Evolutionary conservation across 2,797 vertebrate species (phyloP).

Genomic region (Ficedula albicollis): DNA sequence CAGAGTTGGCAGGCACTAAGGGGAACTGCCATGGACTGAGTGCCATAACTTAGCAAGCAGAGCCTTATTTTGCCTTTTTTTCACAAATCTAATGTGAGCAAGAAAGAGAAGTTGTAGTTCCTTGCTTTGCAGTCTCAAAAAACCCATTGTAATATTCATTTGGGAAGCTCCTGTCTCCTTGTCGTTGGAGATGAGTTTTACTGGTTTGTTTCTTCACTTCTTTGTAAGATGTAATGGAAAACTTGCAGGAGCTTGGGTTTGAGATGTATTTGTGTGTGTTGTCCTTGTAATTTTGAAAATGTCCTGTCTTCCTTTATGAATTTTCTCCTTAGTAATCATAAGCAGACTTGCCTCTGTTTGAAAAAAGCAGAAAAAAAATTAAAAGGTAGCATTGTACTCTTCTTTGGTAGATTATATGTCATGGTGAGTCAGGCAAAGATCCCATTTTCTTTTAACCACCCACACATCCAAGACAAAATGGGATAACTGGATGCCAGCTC

Average conservation of each 20-base stretch:
- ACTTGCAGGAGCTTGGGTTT: background rate
- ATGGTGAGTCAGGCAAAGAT: slow-evolving; percentile 19
- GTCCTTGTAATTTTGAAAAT: background rate
- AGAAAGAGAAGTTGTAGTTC: background rate
- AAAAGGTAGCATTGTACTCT: background rate
- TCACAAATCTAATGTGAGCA: background rate
- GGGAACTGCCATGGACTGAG: background rate
- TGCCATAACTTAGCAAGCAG: background rate
- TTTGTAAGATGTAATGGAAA: background rate
- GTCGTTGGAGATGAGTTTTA: background rate
- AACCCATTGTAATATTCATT: background rate
- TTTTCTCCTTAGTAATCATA: background rate
- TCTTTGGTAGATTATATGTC: background rate
- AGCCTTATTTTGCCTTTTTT: background rate
- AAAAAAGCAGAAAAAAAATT: background rate
- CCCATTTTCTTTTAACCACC: slow-evolving; percentile 31
- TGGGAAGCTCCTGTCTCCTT: background rate
- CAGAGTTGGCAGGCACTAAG: background rate
- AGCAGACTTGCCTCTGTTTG: background rate
- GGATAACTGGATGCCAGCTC: slow-evolving; percentile 14
- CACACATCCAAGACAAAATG: slow-evolving; percentile 20
- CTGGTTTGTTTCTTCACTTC: background rate
- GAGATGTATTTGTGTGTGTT: background rate
- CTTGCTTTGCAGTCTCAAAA: background rate
- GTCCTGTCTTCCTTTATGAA: background rate